These are phyloP conservation scores for Heteromyza rotundicornis DNA, from an alignment of 2,888 invertebrate species.

Conservation along the genomic window DNA sequence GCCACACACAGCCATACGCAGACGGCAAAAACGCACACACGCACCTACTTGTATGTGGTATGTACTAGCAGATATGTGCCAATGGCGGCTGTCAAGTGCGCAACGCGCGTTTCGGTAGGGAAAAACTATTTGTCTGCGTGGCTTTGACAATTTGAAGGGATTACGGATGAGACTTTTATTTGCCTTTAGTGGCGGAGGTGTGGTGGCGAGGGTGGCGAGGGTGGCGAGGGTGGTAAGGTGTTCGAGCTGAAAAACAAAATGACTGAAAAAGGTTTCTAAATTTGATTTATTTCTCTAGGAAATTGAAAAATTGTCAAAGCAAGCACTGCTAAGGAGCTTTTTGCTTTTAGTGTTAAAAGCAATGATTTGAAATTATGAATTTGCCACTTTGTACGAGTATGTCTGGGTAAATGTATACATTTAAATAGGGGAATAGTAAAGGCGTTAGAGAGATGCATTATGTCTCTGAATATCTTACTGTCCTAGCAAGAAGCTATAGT, in stretches of 20 bases:
- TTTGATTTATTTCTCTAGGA: background rate
- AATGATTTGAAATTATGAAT: too few species aligned
- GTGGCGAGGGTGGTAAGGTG: too few species aligned
- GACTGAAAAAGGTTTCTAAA: background rate
- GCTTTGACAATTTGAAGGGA: constrained; percentile 1
- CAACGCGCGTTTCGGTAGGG: background rate
- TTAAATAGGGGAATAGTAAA: too few species aligned
- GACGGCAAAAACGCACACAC: background rate
- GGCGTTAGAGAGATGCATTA: too few species aligned
- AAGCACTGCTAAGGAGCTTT: too few species aligned
- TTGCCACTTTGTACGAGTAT: too few species aligned
- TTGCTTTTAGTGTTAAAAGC: too few species aligned
- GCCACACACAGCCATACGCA: background rate
- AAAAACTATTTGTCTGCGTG: constrained; percentile 5
- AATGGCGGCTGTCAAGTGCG: background rate
- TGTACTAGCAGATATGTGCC: background rate
- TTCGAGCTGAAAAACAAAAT: background rate
- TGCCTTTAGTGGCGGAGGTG: background rate
- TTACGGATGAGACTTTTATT: background rate
- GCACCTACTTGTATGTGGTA: background rate
- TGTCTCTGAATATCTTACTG: too few species aligned
- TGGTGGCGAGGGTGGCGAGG: background rate
- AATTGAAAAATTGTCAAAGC: constrained; percentile 5
- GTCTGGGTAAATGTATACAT: too few species aligned
- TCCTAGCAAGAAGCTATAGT: too few species aligned